Evolutionary conservation across 2,113 vertebrate species (phyloP), one percentile per base, ranked within the genome.

Genomic region (Lasiurus borealis): DNA sequence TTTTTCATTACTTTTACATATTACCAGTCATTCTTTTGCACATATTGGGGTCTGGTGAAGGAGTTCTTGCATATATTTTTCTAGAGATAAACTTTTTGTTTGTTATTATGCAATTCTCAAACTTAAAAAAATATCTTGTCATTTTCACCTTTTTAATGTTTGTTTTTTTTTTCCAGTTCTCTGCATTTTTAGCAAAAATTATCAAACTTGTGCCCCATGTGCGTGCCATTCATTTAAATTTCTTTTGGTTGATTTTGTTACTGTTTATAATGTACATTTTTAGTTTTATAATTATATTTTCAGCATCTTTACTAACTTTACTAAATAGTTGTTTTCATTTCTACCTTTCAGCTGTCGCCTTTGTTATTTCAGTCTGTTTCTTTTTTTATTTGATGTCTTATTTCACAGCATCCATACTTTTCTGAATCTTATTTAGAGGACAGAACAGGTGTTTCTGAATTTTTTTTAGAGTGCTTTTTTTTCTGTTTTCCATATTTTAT

Each of bases 111-210:
- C 2, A 91, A 4, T 73, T 91, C 64, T 69, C 31, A 84, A 2
- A 52, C 31, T 73, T 71, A 64, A 52, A 84, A 57, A 75, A 80
- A 18, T 27, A 48, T 27, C 82, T 80, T 7, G 21, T 69, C 19
- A 36, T 52, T 68, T 78, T 75, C 54, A 40, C 31, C 15, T 90
- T 88, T 85, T 31, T 69, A 34, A 88, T 82, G 2, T 82, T 78
- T 64, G 2, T 52, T 96, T 93, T 87, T n/a, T n/a, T 90, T 29
- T 88, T 34, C 64, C 75, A 12, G 85, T 88, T 57, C 57, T 83
- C 89, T 76, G 13, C 40, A 40, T 91, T 40, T n/a, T 14, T 66
- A 87, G 40, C 52, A 93, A 86, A 86, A 62, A 64, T 95, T 68
- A 54, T 95, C 40, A 69, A 72, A 72, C 19, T 54, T 52, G 6